Evolutionary conservation across 1,140 invertebrate genomes (phyloP).

Genomic region (Drosophila baimaii): DNA sequence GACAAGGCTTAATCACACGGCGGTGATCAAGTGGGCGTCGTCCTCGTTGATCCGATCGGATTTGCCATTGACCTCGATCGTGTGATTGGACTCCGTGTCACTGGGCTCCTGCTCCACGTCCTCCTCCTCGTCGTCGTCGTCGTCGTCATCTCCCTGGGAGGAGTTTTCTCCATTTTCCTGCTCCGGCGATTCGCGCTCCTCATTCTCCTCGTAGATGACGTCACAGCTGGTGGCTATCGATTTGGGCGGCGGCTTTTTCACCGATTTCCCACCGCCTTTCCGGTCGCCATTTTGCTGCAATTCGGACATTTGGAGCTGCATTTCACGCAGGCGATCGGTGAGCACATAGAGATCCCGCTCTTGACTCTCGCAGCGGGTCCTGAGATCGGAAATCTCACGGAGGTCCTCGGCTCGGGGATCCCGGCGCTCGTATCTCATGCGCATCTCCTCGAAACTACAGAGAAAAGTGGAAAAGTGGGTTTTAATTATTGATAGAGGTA

Average conservation of each 20-base stretch:
- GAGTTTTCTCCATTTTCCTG: conserved; percentile 36
- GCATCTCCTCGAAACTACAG: conserved; percentile 86
- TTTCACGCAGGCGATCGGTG: conserved; percentile 84
- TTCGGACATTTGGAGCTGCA: conserved; percentile 79
- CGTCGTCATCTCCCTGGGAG: conserved; percentile 30
- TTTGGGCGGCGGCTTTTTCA: conserved; percentile 79
- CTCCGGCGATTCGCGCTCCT: conserved; percentile 77
- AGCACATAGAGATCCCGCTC: conserved; percentile 86
- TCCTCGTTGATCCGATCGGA: conserved; percentile 69
- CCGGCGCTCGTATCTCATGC: conserved; percentile 85
- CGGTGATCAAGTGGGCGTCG: conserved; percentile 76
- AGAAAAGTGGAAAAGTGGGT: background rate
- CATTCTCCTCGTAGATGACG: conserved; percentile 84
- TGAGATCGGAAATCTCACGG: conserved; percentile 85
- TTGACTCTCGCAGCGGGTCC: conserved; percentile 85
- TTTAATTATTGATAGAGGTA: background rate
- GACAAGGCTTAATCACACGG: conserved; percentile 49
- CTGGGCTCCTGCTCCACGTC: conserved; percentile 66
- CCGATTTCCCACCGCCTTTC: conserved; percentile 22
- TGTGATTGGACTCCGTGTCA: conserved; percentile 72
- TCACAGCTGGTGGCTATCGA: conserved; percentile 82
- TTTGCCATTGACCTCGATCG: conserved; percentile 67
- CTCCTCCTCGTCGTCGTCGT: conserved; percentile 45
- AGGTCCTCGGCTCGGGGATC: conserved; percentile 86
- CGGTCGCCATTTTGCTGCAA: conserved; percentile 60